Percentiles rank a stretch among this genome's conserved stretches.
Evolutionary conservation across 1,140 invertebrate genomes (phyloP).

Genomic region (Brachionus angularis): DNA sequence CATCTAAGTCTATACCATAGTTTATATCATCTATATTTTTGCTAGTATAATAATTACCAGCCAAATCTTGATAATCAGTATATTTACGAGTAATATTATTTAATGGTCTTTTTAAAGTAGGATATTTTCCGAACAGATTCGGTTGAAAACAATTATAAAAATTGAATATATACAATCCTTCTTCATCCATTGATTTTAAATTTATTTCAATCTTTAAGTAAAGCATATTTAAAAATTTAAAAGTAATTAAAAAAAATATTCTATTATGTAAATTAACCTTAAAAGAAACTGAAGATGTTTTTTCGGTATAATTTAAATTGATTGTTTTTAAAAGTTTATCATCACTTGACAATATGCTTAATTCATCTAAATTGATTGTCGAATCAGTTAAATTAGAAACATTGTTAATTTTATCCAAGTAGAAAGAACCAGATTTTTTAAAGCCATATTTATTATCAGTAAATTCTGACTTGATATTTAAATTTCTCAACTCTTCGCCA

Average conservation of each 20-base stretch:
- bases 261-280: background rate
- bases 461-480: background rate
- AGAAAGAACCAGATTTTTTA: background rate
- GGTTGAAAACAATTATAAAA: slow-evolving; percentile 85
- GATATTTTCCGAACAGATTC: slow-evolving; percentile 5
- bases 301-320: background rate
- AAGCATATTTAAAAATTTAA: slow-evolving; percentile 44
- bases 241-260: no score
- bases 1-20: slow-evolving; percentile 65
- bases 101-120: background rate
- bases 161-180: slow-evolving; percentile 88
- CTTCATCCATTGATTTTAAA: slow-evolving; percentile 71
- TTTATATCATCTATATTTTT: slow-evolving; percentile 57
- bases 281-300: no score
- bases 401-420: background rate
- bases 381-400: background rate
- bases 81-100: no score
- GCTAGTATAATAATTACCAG: slow-evolving; percentile 55
- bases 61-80: no score
- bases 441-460: background rate
- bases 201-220: slow-evolving; percentile 73
- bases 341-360: no score
- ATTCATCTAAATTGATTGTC: background rate
- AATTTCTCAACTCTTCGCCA: slow-evolving; percentile 4
- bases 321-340: background rate